Conservation (phyloP, 1,140 invertebrate species). For the Octopus bimaculoides region DNA sequence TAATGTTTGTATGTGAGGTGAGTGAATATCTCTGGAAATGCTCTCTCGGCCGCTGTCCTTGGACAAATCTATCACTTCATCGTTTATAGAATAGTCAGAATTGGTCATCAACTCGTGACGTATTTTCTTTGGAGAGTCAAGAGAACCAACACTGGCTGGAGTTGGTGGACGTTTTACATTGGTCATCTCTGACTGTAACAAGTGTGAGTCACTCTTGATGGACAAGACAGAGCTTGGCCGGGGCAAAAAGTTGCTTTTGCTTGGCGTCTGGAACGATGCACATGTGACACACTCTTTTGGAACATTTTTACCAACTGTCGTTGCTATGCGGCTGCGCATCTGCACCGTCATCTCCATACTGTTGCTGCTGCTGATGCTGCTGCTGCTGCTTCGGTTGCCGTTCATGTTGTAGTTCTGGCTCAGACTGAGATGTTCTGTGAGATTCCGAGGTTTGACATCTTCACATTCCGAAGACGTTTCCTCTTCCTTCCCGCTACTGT, state of each 20-base stretch:
- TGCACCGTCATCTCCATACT: not conserved
- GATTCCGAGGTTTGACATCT: slow-evolving; percentile 14
- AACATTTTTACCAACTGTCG: not conserved
- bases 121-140: slow-evolving; percentile 1
- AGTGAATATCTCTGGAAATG: slow-evolving; percentile 21
- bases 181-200: not conserved
- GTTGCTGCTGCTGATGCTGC: not conserved
- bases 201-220: slow-evolving; percentile 19
- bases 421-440: not conserved
- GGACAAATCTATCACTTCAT: slow-evolving; percentile 36
- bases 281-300: slow-evolving; percentile 9
- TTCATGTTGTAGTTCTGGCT: slow-evolving; percentile 27
- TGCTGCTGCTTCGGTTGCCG: slow-evolving; percentile 26
- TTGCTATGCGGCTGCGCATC: not conserved
- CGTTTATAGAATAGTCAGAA: slow-evolving; percentile 23
- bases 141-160: slow-evolving; percentile 8
- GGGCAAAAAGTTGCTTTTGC: not conserved
- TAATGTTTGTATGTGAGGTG: not conserved
- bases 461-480: slow-evolving; percentile 19
- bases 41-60: slow-evolving; percentile 19
- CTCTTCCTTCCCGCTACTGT: slow-evolving; percentile 20
- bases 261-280: not conserved
- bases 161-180: slow-evolving; percentile 6
- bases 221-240: slow-evolving; percentile 12
- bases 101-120: slow-evolving; percentile 11